Evolutionary conservation across 2,113 vertebrate species (phyloP).

Genomic region (Promerops cafer): DNA sequence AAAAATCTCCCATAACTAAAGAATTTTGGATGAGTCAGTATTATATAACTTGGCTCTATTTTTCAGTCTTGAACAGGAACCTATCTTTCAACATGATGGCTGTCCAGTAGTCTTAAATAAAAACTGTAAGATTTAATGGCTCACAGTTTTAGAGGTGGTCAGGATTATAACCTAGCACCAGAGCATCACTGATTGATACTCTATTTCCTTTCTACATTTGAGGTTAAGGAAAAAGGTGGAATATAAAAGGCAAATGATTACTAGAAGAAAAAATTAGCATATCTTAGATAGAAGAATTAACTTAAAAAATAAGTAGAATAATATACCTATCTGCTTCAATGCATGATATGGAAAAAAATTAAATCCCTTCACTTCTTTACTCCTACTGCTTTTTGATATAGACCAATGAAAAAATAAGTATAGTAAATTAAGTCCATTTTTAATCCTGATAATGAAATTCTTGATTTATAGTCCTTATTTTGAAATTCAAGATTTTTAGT

Average conservation of each 20-base stretch:
- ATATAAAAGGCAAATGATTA: not conserved
- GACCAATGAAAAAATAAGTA: not conserved
- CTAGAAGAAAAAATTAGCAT: not conserved
- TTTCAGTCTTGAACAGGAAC: not conserved
- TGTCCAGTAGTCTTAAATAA: not conserved
- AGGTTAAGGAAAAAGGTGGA: not conserved
- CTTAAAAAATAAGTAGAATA: not conserved
- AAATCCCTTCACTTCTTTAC: not conserved
- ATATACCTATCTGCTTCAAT: not conserved
- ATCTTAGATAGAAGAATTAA: not conserved
- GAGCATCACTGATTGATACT: not conserved
- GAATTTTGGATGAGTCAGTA: not conserved
- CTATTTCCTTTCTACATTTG: not conserved
- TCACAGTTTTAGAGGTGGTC: not conserved
- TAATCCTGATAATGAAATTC: not conserved
- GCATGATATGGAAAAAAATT: not conserved
- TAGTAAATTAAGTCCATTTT: not conserved
- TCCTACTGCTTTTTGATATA: not conserved
- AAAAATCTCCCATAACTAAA: not conserved
- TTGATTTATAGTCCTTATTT: not conserved
- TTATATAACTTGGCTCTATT: not conserved
- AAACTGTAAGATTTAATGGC: not conserved
- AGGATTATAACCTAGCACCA: not conserved
- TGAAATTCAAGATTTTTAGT: not conserved
- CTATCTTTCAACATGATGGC: not conserved